Percentiles rank a stretch among this genome's conserved stretches.
Conservation (phyloP, 2,888 invertebrate species). For the Drosophila leonis region DNA sequence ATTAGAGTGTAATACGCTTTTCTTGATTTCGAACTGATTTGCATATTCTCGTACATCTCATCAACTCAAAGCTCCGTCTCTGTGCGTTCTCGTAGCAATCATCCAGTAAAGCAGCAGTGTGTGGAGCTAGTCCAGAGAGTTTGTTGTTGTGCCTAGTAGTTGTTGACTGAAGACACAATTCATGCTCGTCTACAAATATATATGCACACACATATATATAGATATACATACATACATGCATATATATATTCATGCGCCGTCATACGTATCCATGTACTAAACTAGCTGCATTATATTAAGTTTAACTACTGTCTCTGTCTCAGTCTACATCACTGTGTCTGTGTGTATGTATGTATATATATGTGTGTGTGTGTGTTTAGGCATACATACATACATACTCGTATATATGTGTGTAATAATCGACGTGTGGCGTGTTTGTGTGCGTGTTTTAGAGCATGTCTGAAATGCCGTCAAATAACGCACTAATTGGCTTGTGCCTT, state of each 20-base stretch:
- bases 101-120: constrained; percentile 6
- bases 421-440: constrained; percentile 42
- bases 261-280: constrained; percentile 21
- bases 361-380: background rate
- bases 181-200: constrained; percentile 17
- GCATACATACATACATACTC: background rate
- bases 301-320: constrained; percentile 27
- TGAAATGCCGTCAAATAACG: constrained; percentile 59
- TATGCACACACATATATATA: background rate
- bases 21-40: constrained; percentile 47
- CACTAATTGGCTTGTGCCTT: constrained; percentile 75
- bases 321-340: constrained; percentile 40
- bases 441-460: constrained; percentile 69
- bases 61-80: constrained; percentile 18
- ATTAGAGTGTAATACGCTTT: constrained; percentile 43
- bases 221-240: background rate
- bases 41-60: constrained; percentile 31
- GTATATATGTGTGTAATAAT: background rate
- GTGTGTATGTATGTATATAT: constrained; percentile 11
- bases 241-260: constrained; percentile 33
- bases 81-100: constrained; percentile 15
- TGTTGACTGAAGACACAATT: constrained; percentile 15
- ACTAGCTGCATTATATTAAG: constrained; percentile 41
- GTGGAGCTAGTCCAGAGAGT: constrained; percentile 14
- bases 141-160: constrained; percentile 20